These are phyloP conservation scores for Molorchus minor DNA, from an alignment of 2,888 invertebrate species.

Conservation along the genomic window DNA sequence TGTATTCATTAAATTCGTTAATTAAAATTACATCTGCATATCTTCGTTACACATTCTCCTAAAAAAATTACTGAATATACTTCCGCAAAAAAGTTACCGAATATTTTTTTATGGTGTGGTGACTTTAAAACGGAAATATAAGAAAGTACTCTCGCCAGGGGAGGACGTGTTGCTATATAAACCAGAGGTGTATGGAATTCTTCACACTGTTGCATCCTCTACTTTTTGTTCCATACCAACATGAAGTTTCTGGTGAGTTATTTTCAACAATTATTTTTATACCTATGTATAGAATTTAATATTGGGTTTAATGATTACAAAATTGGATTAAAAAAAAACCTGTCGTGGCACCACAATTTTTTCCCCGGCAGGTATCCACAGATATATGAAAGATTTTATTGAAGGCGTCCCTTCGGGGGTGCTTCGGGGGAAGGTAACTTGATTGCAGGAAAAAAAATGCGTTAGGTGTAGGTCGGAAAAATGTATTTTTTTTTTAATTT, in stretches of 20 bases:
- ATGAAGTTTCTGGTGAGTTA: conserved; percentile 53
- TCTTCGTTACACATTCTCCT: neutral
- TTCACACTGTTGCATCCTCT: conserved; percentile 48
- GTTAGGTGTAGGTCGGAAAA: too few relatives aligned
- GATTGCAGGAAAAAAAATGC: too few relatives aligned
- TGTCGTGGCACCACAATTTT: too few relatives aligned
- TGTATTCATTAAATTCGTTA: too few relatives aligned
- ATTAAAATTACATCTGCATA: neutral
- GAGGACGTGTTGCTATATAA: conserved; percentile 50
- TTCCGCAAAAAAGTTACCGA: conserved; percentile 18
- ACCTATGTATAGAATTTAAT: too few relatives aligned
- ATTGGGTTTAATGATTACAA: too few relatives aligned
- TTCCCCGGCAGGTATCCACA: too few relatives aligned
- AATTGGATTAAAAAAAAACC: too few relatives aligned
- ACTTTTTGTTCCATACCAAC: conserved; percentile 39
- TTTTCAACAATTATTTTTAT: neutral
- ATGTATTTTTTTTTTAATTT: too few relatives aligned
- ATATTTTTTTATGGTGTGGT: conserved; percentile 17
- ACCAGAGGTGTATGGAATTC: conserved; percentile 41
- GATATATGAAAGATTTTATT: too few relatives aligned
- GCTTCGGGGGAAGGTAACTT: too few relatives aligned
- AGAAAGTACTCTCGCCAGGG: conserved; percentile 53
- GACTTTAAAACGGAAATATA: conserved; percentile 38
- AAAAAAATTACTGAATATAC: conserved; percentile 2
- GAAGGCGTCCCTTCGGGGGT: too few relatives aligned